Evolutionary conservation across 1,140 invertebrate species (phyloP).

Genomic region (Caenorhabditis briggsae): DNA sequence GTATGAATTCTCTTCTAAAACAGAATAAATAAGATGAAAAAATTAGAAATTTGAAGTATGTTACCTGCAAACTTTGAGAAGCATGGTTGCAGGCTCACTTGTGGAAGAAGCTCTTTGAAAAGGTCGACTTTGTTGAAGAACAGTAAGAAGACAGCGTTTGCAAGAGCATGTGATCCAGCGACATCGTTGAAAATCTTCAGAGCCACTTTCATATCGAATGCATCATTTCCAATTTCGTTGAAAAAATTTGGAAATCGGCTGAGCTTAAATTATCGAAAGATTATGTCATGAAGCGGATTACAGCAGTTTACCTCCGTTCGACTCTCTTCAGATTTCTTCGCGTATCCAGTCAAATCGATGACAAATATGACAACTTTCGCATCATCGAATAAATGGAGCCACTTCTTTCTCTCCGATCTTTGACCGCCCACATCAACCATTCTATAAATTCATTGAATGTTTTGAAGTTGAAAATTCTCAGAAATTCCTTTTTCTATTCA

Average conservation of each 20-base stretch:
- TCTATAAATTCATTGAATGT: neutral
- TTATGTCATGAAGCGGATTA: neutral
- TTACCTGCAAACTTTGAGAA: conserved; percentile 35
- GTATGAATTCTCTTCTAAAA: neutral
- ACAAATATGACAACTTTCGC: conserved; percentile 31
- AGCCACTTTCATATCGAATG: conserved; percentile 38
- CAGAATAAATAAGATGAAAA: neutral
- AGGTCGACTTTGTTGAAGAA: conserved; percentile 43
- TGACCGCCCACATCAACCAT: conserved; percentile 39
- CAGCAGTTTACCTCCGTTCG: neutral
- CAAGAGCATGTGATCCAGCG: neutral
- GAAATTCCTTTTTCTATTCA: too few relatives aligned
- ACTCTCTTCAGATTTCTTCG: conserved; percentile 43
- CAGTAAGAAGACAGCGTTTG: conserved; percentile 15
- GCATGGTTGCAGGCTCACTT: neutral
- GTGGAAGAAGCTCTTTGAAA: conserved; percentile 7
- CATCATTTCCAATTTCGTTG: neutral
- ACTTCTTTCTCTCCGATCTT: conserved; percentile 45
- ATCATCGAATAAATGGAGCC: conserved; percentile 38
- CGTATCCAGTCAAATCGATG: conserved; percentile 34
- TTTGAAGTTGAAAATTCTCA: too few relatives aligned
- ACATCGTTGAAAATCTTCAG: conserved; percentile 39
- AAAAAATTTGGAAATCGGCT: conserved; percentile 6
- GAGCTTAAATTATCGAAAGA: neutral
- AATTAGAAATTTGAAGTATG: neutral